Evolutionary conservation across 1,140 invertebrate species (phyloP), one percentile per base, ranked within the genome.

Genomic region (Hylyphantes graminicola): DNA sequence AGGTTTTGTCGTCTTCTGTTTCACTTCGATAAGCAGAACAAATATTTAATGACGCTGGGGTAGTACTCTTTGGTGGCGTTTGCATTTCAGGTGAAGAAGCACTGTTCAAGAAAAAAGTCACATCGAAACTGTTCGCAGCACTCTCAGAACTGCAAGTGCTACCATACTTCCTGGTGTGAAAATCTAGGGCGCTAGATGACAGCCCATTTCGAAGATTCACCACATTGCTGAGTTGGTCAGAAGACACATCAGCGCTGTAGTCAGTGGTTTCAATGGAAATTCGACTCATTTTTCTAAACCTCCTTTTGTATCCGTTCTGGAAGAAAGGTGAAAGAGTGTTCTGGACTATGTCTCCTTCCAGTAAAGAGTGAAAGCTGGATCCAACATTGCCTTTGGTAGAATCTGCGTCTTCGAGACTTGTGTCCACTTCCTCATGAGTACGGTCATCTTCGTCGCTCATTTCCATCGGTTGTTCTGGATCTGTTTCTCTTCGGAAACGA

Each of bases 401-500:
- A n/a, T 86, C 86, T 17, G 77, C 77, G 51, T 87, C 86, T 21
- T 80, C 86, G 35, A 77, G 50, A 53, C 78, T 85, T n/a, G 77
- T 79, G 35, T 87, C 82, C 51, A 35, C 77, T 54, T 86, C 86
- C 53, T 73, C 85, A 50, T 54, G 70, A 7, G 48, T 78, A 12
- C 67, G 21, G 9, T 85, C 73, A 35, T 85, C 82, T 4, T 83
- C 81, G 53, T 87, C 85, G 53, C 82, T 86, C 77, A 86, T 82
- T 72, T 86, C 87, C 85, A 87, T 87, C 1, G 87, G 87, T 75
- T 87, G 87, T 59, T 87, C 87, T 13, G 85, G 87, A 82, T 87
- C 93, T 57, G 51, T 80, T 55, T 80, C 82, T 77, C 83, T 93
- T 53, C 94, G 91, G 90, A 96, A 96, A 74, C 95, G 91, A 2